Base-by-base conservation (phyloP, 2,797 vertebrate genomes). In the Pipistrellus pipistrellus region DNA sequence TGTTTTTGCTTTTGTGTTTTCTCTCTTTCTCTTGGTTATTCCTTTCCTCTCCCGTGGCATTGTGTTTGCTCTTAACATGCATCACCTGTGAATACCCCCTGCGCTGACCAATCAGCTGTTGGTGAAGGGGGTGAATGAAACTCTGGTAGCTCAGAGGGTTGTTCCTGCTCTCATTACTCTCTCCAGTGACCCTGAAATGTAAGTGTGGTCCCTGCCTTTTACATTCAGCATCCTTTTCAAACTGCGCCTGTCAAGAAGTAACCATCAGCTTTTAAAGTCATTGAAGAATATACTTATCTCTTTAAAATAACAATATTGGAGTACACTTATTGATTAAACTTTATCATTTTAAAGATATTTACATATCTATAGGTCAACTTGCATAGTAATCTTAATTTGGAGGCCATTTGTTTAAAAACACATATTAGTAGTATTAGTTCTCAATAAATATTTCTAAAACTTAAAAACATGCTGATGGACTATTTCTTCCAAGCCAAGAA, bases 71-170 rank as follows among this genome's bases (percentile, higher is more conserved):
- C 98, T 99, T 98, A 99, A 98, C 98, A 97, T 99, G 98, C 99
- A 98, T 98, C 99, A 98, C 98, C 99, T 99, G 99, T 99, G 99
- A 99, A 98, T 98, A 98, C 98, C 99, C 98, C 98, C 99, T 99
- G 98, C 97, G 99, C 99, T 98, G 99, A 98, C 99, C 98, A 98
- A 98, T 99, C 99, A 99, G 99, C 99, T 99, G 99, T 99, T 99
- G 99, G 99, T 99, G 99, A 99, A 99, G 99, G 99, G 99, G 99
- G 99, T 99, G 99, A 99, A 99, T 99, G 99, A 99, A 98, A 99
- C 99, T 98, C 99, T 99, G 98, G 99, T 99, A 99, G 99, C 99
- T 99, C 99, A 99, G 99, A 99, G 99, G 99, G 99, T 99, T 98
- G 99, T 99, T 98, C 99, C 99, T 98, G 99, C 99, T 99, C 99